Evolutionary conservation across 2,888 invertebrate genomes (phyloP), one percentile per base, ranked within the genome.

Genomic region (Junonia oenone): DNA sequence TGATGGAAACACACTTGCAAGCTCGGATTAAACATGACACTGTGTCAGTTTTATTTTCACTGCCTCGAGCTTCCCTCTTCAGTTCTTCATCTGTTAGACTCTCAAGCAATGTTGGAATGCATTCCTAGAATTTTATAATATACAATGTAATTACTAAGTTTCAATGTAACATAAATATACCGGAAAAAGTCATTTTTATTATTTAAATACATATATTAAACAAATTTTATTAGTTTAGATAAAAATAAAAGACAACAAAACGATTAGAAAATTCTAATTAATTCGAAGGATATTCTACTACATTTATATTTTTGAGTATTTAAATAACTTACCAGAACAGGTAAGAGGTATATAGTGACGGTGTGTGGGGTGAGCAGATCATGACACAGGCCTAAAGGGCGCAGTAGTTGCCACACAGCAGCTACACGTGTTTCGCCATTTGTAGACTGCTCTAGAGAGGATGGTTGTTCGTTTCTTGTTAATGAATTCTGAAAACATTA

Each of bases 21-120:
- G 97, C 95, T 86, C 97, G 96, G 62, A 99, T 97, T 78, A 99
- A 96, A 65, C 97, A 96, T 61, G 98, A 97, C 65, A 99, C 95
- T 49, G 97, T 96, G 87, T 99, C 99, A 81, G 97, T 98, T 88
- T 98, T 98, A 62, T 96, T 96, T 84, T 98, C 98, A 75, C 95
- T 96, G 13, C 92, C 92, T 76, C 98, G 97, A 3, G 98, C 97
- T 88, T 99, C 99, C 68, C 97, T 95, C 79, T 99, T 99, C 58
- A 99, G 84, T 78, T 99, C 98, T 63, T 98, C 98, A 81, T 99
- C 98, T 17, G 98, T 97, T 73, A 99, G 91, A 83, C 96, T 96
- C 77, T 98, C 97, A 75, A 99, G 90, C 73, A 98, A 93, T 71
- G 94, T 94, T 61, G 98, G 95, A 17, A 37, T 46, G 29, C 31